These are phyloP conservation scores for mouse (Mus musculus) DNA, from an alignment of 2,113 vertebrate species.

Conservation along the genomic window DNA sequence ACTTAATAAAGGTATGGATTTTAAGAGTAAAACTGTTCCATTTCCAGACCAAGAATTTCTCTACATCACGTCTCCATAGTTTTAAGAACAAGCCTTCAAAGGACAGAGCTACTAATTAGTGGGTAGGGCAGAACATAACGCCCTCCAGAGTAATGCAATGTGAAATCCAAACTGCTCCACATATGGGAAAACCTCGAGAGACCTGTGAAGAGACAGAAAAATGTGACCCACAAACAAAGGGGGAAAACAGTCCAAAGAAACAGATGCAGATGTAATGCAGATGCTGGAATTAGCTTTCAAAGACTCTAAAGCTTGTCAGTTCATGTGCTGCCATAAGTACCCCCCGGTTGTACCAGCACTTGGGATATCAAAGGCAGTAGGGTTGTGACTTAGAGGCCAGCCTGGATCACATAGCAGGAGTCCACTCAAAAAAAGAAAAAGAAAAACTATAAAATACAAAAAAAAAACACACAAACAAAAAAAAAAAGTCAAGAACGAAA, in stretches of 20 bases:
- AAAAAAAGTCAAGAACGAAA: constrained; percentile 4
- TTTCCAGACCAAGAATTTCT: constrained; percentile 25
- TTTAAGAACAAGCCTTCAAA: constrained; percentile 27
- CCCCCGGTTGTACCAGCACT: neutral
- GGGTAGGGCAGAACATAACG: constrained; percentile 32
- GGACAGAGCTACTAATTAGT: neutral
- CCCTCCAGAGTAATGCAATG: constrained; percentile 7
- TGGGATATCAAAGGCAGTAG: neutral
- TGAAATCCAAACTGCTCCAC: neutral
- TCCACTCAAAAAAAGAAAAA: neutral
- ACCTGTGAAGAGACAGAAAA: constrained; percentile 15
- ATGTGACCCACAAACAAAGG: neutral
- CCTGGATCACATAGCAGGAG: neutral
- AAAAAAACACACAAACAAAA: neutral
- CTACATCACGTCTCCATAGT: neutral
- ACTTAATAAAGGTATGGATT: neutral
- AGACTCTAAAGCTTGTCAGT: neutral
- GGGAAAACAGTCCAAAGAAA: neutral
- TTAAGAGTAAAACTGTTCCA: constrained; percentile 7
- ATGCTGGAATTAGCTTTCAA: constrained; percentile 6
- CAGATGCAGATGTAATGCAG: neutral
- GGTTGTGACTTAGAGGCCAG: neutral
- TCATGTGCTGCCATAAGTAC: neutral
- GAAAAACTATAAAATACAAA: neutral
- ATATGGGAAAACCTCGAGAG: neutral